Percentiles rank a stretch among this genome's conserved stretches.
phyloP scores from a whole-genome alignment of 92 coral and sea anemone genomes.

The Porites lobata region DNA sequence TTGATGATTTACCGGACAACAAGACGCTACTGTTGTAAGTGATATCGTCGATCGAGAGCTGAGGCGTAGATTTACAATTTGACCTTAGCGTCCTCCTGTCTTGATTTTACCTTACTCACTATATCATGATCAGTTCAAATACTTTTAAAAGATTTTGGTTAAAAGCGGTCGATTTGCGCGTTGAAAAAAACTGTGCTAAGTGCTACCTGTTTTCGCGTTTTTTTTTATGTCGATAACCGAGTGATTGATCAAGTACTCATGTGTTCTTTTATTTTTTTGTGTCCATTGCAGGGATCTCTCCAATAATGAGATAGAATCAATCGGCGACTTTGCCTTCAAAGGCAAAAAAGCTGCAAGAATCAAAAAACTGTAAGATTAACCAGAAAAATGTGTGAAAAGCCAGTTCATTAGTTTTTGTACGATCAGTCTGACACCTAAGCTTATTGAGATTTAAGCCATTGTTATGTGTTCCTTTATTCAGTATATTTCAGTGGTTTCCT shows the following conservation, averaged over 20 bases:
- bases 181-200: too few species aligned
- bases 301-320: conserved; percentile 68
- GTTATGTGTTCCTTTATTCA: too few species aligned
- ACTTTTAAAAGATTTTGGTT: neutral
- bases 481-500: conserved; percentile 10
- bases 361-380: conserved; percentile 83
- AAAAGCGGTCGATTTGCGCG: neutral
- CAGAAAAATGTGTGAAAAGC: neutral
- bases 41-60: neutral
- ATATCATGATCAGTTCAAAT: neutral
- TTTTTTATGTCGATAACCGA: neutral
- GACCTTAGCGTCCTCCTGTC: neutral
- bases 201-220: neutral
- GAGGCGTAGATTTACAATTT: too few species aligned
- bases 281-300: conserved; percentile 70
- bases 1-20: conserved; percentile 33
- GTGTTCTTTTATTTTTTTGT: conserved; percentile 18
- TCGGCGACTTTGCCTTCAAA: conserved; percentile 76
- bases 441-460: too few species aligned
- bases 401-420: too few species aligned
- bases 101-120: too few species aligned
- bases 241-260: neutral
- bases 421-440: too few species aligned
- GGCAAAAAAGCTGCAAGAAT: conserved; percentile 57
- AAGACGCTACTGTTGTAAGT: conserved; percentile 36